These are phyloP conservation scores for Oxyscelio sp. DNA, from an alignment of 2,888 invertebrate species.

Conservation along the genomic window DNA sequence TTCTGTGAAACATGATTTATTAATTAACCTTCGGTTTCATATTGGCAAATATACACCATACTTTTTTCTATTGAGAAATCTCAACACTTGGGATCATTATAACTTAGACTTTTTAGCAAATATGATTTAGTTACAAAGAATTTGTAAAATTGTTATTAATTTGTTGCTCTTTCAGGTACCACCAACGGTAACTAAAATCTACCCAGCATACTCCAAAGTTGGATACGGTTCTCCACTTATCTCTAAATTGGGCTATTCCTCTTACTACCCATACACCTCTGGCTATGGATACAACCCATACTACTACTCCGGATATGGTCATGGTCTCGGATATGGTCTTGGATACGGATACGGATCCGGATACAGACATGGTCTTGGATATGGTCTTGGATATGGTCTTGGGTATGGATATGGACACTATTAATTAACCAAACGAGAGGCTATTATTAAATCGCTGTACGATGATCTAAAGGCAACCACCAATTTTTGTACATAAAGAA, in stretches of 20 bases:
- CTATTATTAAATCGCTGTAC: conserved; percentile 16
- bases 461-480: conserved; percentile 28
- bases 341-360: too few species aligned
- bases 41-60: too few species aligned
- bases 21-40: too few species aligned
- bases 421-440: conserved; percentile 43
- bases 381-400: conserved; percentile 69
- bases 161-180: conserved; percentile 76
- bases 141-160: too few species aligned
- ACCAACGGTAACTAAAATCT: conserved; percentile 80
- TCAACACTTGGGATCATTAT: too few species aligned
- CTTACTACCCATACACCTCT: conserved; percentile 75
- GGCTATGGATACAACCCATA: conserved; percentile 77
- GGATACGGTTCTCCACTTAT: conserved; percentile 80
- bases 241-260: conserved; percentile 80
- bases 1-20: too few species aligned
- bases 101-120: too few species aligned
- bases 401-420: conserved; percentile 72
- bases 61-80: too few species aligned
- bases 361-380: conserved; percentile 56
- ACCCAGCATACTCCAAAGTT: conserved; percentile 78
- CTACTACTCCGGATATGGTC: conserved; percentile 77
- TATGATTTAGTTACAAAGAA: too few species aligned
- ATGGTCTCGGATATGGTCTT: conserved; percentile 75
- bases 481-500: conserved; percentile 67